phyloP scores from a whole-genome alignment of 1,140 invertebrate genomes.

The Sweltsa coloradensis region DNA sequence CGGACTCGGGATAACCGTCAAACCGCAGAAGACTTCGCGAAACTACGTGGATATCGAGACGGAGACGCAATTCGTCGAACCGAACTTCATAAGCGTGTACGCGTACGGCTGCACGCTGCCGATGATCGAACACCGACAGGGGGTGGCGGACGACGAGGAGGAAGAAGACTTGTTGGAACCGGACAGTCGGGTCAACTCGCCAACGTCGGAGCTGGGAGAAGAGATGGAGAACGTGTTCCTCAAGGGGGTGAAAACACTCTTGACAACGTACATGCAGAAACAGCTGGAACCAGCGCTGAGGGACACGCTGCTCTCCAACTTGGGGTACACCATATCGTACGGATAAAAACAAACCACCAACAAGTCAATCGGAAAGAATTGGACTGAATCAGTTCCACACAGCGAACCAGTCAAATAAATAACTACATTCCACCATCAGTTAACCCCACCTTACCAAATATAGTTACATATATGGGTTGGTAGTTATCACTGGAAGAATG shows the following conservation, averaged over 20 bases:
- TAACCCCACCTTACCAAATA: no score
- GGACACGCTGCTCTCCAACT: constrained; percentile 69
- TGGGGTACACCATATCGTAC: constrained; percentile 75
- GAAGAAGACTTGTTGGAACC: constrained; percentile 10
- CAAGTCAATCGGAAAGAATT: no score
- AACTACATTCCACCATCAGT: no score
- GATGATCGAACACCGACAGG: constrained; percentile 28
- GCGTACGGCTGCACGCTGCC: constrained; percentile 58
- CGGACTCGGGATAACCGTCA: constrained; percentile 56
- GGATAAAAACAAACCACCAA: no score
- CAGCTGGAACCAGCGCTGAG: constrained; percentile 70
- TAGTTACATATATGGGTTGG: no score
- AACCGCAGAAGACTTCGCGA: constrained; percentile 33
- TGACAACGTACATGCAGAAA: constrained; percentile 70
- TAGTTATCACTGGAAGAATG: no score
- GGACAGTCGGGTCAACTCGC: constrained; percentile 8
- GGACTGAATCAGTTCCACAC: no score
- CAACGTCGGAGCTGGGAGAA: constrained; percentile 10
- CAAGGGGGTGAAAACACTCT: constrained; percentile 58
- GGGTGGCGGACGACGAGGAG: constrained; percentile 23
- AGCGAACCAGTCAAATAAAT: no score
- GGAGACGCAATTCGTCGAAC: constrained; percentile 68
- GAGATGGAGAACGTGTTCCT: constrained; percentile 77
- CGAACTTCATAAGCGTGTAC: constrained; percentile 68
- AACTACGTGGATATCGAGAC: constrained; percentile 48